Evolutionary conservation across 2,113 vertebrate species (phyloP), one percentile per base, ranked within the genome.

Genomic region (Trinectes maculatus): DNA sequence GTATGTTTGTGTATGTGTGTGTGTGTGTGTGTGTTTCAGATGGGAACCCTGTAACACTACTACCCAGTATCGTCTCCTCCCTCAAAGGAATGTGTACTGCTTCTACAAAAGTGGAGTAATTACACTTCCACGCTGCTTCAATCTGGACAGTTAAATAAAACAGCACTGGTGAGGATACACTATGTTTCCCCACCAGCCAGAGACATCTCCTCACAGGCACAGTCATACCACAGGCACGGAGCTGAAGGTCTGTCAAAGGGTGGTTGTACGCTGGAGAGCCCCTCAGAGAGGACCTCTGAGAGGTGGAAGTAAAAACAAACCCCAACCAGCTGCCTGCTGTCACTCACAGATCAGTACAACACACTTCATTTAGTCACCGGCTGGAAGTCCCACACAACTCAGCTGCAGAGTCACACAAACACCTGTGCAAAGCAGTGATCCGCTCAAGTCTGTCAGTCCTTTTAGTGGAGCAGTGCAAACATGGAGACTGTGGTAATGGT

Each of bases 261-360:
- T 31, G 16, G 33, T 10, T 15, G 9, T 12, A 25, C 16, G 16
- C 9, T 6, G 10, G 36, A 28, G 36, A 66, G 15, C 19, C 57
- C 19, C n/a, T 62, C 5, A 48, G 11, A 2, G 68, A 54, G 5
- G 43, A 62, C 36, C 65, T 51, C 55, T 52, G 61, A 71, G 44
- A 13, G 19, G 37, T n/a, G 28, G 11, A 39, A 48, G 46, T 34
- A 40, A 62, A 58, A 21, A 37, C 34, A 68, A 71, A 52, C 28
- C 1, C 46, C 34, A 15, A 21, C 15, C 68, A 77, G 69, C 74
- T 85, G 81, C 22, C 59, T 22, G 18, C 66, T 67, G 76, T 72
- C 78, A 68, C 40, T 79, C 71, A 64, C 9, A 49, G 26, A 33
- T 57, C 51, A 26, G 28, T 55, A 36, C 18, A 21, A 43, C 46